Evolutionary conservation across 2,888 invertebrate genomes (phyloP), one percentile per base, ranked within the genome.

Genomic region (Sisyra nigra): DNA sequence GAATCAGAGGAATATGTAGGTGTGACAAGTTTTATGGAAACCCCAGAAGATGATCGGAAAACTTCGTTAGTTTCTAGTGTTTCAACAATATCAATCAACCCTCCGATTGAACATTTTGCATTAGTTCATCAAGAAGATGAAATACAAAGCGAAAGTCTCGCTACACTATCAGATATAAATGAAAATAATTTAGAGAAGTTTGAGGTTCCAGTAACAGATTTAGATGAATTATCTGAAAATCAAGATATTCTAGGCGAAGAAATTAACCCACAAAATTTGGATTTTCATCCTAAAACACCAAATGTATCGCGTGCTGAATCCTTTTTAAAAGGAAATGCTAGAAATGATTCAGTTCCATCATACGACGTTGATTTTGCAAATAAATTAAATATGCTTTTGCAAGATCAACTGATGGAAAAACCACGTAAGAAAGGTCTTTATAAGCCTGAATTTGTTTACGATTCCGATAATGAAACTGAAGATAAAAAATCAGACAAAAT

Each of bases 31-130:
- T 24, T 24, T 7, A 24, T 24, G 3, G 24, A 24, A 24, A 24
- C 3, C 7, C 24, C 24, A 7, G 18, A 42, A 42, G 43, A 44
- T 30, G 46, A 48, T 32, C 53, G 54, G 46, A 55, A 53, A 47
- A 44, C 49, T 45, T 57, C 55, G 33, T 48, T 49, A 42, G 55
- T 52, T 49, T 49, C 52, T 24, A 24, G 24, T 39, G 44, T 53
- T 43, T 55, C 56, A 31, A 49, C 48, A 48, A 47, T 48, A 17
- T 51, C 51, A 9, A 49, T 48, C 40, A 13, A 29, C n/a, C n/a
- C 13, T 10, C 31, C 40, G 14, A 31, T 31, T 15, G 31, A 40
- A 31, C 40, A 40, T 40, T 40, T n/a, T 8, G 40, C 40, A 11
- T 31, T 40, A 14, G 40, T 40, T 5, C 40, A 40, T 10, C 14